Conservation (phyloP, 2,797 vertebrate genomes). For the Chloroceryle inda region DNA sequence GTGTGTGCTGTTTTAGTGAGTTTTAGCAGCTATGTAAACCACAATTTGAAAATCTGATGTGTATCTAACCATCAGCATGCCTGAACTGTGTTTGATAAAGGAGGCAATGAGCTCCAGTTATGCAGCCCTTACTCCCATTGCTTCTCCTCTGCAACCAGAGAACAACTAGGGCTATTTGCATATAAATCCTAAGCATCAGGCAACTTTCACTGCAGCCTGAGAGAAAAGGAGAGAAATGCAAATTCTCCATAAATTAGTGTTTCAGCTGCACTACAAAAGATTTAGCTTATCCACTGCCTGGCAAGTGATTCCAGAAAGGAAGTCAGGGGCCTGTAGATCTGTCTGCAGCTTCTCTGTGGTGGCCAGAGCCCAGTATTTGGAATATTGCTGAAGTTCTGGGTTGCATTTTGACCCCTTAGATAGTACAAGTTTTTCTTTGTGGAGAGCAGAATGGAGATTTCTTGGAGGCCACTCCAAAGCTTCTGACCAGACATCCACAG, state of each 20-base stretch:
- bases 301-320: background rate
- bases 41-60: slow-evolving; percentile 53
- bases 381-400: background rate
- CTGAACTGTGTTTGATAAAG: slow-evolving; percentile 51
- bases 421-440: background rate
- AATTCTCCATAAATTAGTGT: background rate
- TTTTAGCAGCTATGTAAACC: slow-evolving; percentile 62
- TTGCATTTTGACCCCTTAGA: background rate
- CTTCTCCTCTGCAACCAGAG: slow-evolving; percentile 14
- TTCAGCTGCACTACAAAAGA: background rate
- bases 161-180: background rate
- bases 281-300: background rate
- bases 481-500: background rate
- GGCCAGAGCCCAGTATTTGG: background rate
- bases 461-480: background rate
- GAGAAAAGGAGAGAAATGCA: slow-evolving; percentile 12
- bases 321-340: background rate
- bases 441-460: background rate
- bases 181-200: background rate
- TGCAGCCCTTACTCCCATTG: background rate
- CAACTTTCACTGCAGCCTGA: background rate
- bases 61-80: slow-evolving; percentile 43
- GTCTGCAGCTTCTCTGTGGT: background rate
- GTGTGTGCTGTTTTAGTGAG: slow-evolving; percentile 44
- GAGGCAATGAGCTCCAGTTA: slow-evolving; percentile 38